A percentile compares a stretch with the other conserved stretches of the same genome.
These are phyloP conservation scores for Hybos culiciformis DNA, from an alignment of 2,888 invertebrate species.

Conservation along the genomic window DNA sequence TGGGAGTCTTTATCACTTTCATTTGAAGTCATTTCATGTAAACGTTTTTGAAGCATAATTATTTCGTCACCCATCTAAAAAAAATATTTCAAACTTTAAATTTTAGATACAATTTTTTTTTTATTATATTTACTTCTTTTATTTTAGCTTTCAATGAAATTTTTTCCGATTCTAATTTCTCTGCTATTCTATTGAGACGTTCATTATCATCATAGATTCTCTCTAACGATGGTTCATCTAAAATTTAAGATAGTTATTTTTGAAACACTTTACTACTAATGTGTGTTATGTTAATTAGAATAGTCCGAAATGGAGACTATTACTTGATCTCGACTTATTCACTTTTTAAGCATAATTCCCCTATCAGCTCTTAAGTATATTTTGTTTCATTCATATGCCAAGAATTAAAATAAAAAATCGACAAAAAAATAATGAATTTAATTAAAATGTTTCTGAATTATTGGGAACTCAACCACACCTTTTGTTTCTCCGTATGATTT, in stretches of 20 bases:
- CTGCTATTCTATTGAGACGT: constrained; percentile 27
- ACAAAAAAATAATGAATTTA: no score
- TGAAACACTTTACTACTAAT: not conserved
- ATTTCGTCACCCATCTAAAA: constrained; percentile 28
- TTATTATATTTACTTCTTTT: constrained; percentile 21
- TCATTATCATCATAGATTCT: constrained; percentile 29
- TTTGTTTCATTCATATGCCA: no score
- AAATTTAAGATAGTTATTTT: not conserved
- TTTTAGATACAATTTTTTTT: not conserved
- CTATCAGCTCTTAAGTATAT: not conserved
- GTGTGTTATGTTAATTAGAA: not conserved
- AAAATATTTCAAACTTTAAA: not conserved
- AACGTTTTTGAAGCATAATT: constrained; percentile 23
- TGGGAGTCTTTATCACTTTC: constrained; percentile 38
- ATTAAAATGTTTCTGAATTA: no score
- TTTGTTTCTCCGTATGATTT: constrained; percentile 15
- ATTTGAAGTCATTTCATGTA: constrained; percentile 25
- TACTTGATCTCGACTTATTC: not conserved
- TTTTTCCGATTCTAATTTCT: constrained; percentile 28
- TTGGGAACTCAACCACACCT: no score
- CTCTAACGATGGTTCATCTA: constrained; percentile 19
- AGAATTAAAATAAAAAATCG: no score
- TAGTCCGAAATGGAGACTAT: no score
- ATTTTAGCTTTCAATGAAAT: constrained; percentile 21
- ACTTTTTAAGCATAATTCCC: not conserved